Conservation (phyloP, 1,140 invertebrate species). For the Phthorimaea operculella region DNA sequence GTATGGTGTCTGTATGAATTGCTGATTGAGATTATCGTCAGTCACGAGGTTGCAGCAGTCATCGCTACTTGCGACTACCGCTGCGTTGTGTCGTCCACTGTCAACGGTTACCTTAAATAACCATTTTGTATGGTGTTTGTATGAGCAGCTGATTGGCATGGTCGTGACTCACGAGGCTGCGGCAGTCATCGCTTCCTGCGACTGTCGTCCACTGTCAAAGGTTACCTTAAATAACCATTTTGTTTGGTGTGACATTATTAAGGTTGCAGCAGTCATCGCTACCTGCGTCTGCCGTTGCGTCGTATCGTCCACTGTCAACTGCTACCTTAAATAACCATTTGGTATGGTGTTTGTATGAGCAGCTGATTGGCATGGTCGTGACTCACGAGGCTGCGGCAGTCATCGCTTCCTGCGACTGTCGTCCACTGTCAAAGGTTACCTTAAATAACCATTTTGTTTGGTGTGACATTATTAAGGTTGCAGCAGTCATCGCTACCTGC, state of each 20-base stretch:
- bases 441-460: no score
- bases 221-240: no score
- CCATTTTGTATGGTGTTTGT: constrained; percentile 50
- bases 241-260: constrained; percentile 52
- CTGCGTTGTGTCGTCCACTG: no score
- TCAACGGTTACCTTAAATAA: no score
- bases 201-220: no score
- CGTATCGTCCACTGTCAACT: no score
- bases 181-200: constrained; percentile 52
- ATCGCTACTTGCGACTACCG: constrained; percentile 32
- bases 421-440: no score
- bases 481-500: constrained; percentile 52
- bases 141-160: constrained; percentile 45
- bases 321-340: no score
- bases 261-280: constrained; percentile 52
- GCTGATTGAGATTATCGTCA: constrained; percentile 53
- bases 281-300: constrained; percentile 13
- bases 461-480: constrained; percentile 52
- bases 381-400: constrained; percentile 56
- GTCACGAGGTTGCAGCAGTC: constrained; percentile 54
- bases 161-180: constrained; percentile 61
- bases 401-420: constrained; percentile 57
- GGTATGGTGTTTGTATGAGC: constrained; percentile 44
- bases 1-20: constrained; percentile 48
- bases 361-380: constrained; percentile 51